Conservation (phyloP, 2,888 invertebrate genomes). For the Linnaemya vulpina region DNA sequence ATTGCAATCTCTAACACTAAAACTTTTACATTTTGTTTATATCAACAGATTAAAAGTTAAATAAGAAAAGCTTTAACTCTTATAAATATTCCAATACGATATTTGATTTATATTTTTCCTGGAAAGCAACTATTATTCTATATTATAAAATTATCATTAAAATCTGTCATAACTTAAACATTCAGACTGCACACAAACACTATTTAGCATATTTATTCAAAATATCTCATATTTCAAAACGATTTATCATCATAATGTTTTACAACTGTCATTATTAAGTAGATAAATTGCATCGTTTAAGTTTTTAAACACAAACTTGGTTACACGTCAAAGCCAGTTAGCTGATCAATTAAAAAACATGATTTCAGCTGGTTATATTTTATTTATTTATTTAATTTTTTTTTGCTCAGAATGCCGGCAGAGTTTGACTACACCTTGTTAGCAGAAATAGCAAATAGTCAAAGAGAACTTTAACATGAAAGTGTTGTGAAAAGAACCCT, state of each 20-base stretch:
- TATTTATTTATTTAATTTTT: neutral
- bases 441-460: constrained; percentile 26
- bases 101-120: neutral
- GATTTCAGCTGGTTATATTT: constrained; percentile 39
- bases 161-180: neutral
- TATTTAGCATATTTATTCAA: neutral
- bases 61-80: too few species aligned
- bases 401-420: neutral
- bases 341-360: constrained; percentile 64
- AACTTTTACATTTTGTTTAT: too few species aligned
- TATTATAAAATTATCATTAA: neutral
- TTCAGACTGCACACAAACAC: neutral
- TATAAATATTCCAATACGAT: too few species aligned
- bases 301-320: neutral
- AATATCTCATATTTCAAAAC: constrained; percentile 1
- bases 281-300: constrained; percentile 30
- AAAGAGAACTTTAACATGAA: constrained; percentile 16
- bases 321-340: constrained; percentile 61
- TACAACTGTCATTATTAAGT: constrained; percentile 62
- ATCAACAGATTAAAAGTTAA: too few species aligned
- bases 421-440: constrained; percentile 42
- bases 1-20: too few species aligned
- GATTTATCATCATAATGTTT: constrained; percentile 67
- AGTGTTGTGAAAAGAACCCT: constrained; percentile 10
- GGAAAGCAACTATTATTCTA: neutral